A percentile compares a stretch with the other conserved stretches of the same genome.
Evolutionary conservation across 1,140 invertebrate genomes (phyloP).

Genomic region (Drosophila virilis): DNA sequence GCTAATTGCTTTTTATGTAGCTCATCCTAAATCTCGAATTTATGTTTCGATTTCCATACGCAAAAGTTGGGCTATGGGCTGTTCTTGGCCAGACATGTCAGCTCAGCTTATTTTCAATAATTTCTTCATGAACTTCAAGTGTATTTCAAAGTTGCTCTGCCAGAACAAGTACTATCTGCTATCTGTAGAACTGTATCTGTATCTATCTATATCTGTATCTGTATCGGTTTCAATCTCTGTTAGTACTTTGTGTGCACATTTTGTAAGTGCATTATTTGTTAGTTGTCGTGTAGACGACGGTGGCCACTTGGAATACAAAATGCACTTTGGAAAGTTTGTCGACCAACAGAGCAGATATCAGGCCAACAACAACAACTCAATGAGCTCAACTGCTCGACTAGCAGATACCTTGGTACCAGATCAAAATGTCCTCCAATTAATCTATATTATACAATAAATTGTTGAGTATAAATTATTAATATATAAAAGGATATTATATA

Average conservation of each 20-base stretch:
- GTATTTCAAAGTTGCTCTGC: constrained; percentile 72
- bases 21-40: neutral
- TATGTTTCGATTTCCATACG: too few species aligned
- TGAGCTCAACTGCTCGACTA: neutral
- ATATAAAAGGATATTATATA: neutral
- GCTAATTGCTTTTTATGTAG: neutral
- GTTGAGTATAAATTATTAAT: too few species aligned
- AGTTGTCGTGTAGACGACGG: constrained; percentile 49
- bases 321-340: constrained; percentile 75
- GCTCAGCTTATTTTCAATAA: constrained; percentile 23
- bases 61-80: too few species aligned
- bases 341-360: neutral
- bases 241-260: constrained; percentile 42
- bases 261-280: constrained; percentile 52
- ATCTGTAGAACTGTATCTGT: constrained; percentile 40
- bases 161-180: constrained; percentile 11
- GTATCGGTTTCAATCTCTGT: constrained; percentile 22
- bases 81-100: neutral
- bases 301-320: constrained; percentile 57
- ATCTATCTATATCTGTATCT: constrained; percentile 28
- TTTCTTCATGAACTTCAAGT: constrained; percentile 57
- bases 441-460: too few species aligned
- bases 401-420: neutral
- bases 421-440: too few species aligned
- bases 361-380: constrained; percentile 7